Percentiles rank a stretch among this genome's conserved stretches.
Conservation (phyloP, 2,797 vertebrate genomes). For the Microchirus variegatus region DNA sequence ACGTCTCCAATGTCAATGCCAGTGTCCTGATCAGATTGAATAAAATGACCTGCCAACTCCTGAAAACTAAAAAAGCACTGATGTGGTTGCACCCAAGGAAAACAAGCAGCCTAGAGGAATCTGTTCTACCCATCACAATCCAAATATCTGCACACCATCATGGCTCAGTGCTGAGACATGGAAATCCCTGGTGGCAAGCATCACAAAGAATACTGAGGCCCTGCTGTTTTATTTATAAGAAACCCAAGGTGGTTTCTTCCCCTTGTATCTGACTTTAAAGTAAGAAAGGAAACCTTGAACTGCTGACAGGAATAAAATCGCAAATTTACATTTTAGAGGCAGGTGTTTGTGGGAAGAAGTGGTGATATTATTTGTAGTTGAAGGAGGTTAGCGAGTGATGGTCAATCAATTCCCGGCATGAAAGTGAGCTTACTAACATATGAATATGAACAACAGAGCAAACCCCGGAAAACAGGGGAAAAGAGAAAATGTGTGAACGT, state of each 20-base stretch:
- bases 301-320: constrained; percentile 64
- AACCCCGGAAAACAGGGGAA: too few relatives aligned
- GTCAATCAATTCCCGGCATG: too few relatives aligned
- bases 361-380: constrained; percentile 22
- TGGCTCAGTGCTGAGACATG: constrained; percentile 49
- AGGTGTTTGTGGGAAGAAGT: constrained; percentile 27
- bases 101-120: constrained; percentile 47
- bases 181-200: constrained; percentile 66
- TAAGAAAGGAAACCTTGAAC: constrained; percentile 71
- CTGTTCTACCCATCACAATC: constrained; percentile 47
- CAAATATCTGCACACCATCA: constrained; percentile 58
- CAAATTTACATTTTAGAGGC: constrained; percentile 38
- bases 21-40: constrained; percentile 40
- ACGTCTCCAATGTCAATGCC: too few relatives aligned
- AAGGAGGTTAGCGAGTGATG: not conserved
- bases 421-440: too few relatives aligned
- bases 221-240: constrained; percentile 74
- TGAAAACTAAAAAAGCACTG: constrained; percentile 53
- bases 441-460: too few relatives aligned
- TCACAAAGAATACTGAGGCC: constrained; percentile 61
- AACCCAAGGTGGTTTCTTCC: constrained; percentile 55
- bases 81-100: constrained; percentile 44
- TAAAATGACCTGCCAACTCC: constrained; percentile 58
- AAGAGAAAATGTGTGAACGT: too few relatives aligned
- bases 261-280: constrained; percentile 65